Conservation (phyloP, 2,113 vertebrate genomes). For the Onychorhynchus coronatus region DNA sequence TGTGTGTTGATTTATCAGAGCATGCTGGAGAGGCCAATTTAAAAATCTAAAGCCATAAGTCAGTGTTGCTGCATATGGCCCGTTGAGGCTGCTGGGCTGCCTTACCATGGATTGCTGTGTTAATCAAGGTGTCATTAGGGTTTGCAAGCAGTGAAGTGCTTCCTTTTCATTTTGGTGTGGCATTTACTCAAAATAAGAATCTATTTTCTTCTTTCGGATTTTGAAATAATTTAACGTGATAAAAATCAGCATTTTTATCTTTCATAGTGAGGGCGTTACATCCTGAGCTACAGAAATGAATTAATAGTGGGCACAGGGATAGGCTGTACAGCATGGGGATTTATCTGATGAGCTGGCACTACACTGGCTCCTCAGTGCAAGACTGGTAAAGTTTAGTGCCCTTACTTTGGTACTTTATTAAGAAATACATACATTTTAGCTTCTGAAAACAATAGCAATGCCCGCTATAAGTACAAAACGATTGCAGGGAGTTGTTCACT, state of each 20-base stretch:
- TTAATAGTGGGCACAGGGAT: not conserved
- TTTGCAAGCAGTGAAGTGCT: not conserved
- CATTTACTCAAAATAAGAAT: not conserved
- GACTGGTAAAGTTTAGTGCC: not conserved
- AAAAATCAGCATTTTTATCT: not conserved
- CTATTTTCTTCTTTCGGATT: not conserved
- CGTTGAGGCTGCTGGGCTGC: not conserved
- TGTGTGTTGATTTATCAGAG: conserved; percentile 83
- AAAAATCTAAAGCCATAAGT: conserved; percentile 75
- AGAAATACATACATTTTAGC: not conserved
- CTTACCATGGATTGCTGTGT: not conserved
- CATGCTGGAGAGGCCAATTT: conserved; percentile 71
- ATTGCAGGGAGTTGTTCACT: not conserved
- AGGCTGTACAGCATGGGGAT: not conserved
- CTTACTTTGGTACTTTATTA: not conserved
- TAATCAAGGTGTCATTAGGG: conserved; percentile 33
- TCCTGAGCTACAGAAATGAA: not conserved
- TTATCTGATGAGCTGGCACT: not conserved
- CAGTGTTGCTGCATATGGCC: conserved; percentile 8
- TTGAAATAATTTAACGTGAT: not conserved
- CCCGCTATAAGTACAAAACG: not conserved
- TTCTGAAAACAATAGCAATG: not conserved
- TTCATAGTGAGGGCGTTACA: not conserved
- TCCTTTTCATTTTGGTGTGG: not conserved
- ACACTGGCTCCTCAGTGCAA: not conserved